Base-by-base conservation (phyloP, 2,113 vertebrate species). In the Perognathus longimembris region DNA sequence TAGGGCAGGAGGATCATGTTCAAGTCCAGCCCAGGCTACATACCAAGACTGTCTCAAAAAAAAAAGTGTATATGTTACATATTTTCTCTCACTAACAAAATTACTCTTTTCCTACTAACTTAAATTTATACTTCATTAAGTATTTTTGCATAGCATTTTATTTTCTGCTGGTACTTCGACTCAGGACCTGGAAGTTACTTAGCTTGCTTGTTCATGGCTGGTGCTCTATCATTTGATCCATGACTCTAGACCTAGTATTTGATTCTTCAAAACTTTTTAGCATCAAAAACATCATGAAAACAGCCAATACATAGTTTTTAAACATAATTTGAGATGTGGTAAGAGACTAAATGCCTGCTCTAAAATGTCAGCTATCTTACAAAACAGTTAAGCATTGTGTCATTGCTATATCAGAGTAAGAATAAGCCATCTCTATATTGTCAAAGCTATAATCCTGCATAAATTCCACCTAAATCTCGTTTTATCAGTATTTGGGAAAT, bases 401-500 rank as follows among this genome's bases (percentile, higher is more conserved):
- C 71, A 83, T 71, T 85, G 14, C n/a, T 71, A 20, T 88, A 88
- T 93, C 30, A 88, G 67, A 88, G 30, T 63, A 90, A 90, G 40
- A 63, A 11, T 89, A 88, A 93, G 45, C 76, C n/a, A 40, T 91
- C 36, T 78, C 34, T 74, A 15, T 80, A 70, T 73, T 84, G 45
- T 85, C 50, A 69, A 75, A 66, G 50, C 36, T 36, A 50, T 71
- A 79, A 76, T 88, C 67, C 38, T 87, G 32, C 61, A 54, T 61
- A 82, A 88, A 91, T 94, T 34, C 84, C 77, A 89, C 22, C 73
- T 76, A 78, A 50, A 50, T 89, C 40, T 88, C 17, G 3, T 69
- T 92, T 81, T 87, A 81, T 89, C 50, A 88, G 28, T 78, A 81
- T 87, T 86, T 89, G 32, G 63, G 82, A 96, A 94, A 70, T 89